A percentile compares a stretch with the other conserved stretches of the same genome.
Conservation (phyloP, 2,888 invertebrate genomes). For the Unio pictorum region DNA sequence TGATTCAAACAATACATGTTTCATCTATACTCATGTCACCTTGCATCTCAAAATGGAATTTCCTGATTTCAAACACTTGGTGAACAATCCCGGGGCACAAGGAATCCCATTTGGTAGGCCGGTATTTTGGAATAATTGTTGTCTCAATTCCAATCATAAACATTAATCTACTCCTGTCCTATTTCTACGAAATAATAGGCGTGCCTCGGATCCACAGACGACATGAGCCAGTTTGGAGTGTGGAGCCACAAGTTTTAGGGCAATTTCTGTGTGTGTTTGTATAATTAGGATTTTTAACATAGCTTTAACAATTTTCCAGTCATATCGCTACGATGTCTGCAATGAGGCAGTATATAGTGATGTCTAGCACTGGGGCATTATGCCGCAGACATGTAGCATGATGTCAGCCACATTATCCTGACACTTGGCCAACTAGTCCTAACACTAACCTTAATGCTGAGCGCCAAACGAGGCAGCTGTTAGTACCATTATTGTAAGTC, state of each 20-base stretch:
- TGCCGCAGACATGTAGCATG: too few species aligned
- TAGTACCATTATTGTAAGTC: too few species aligned
- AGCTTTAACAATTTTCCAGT: too few species aligned
- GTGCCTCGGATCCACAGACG: constrained; percentile 12
- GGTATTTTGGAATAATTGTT: constrained; percentile 24
- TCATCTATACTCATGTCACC: neutral
- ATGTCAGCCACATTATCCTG: too few species aligned
- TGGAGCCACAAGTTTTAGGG: constrained; percentile 3
- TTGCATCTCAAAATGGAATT: constrained; percentile 9
- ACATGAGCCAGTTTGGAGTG: constrained; percentile 2
- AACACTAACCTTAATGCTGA: too few species aligned
- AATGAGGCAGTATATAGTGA: too few species aligned
- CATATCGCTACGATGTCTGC: too few species aligned
- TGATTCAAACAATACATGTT: too few species aligned
- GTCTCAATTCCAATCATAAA: constrained; percentile 22
- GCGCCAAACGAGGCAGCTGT: too few species aligned
- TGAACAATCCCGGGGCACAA: constrained; percentile 33
- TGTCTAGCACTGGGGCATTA: too few species aligned
- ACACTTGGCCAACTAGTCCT: too few species aligned
- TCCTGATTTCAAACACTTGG: constrained; percentile 36
- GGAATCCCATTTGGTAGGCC: constrained; percentile 33
- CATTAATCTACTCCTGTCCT: constrained; percentile 6
- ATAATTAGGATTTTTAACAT: too few species aligned
- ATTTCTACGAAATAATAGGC: constrained; percentile 19
- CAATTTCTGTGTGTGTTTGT: neutral